These are phyloP conservation scores for Drosophila leonis DNA, from an alignment of 2,888 invertebrate genomes.

Conservation along the genomic window DNA sequence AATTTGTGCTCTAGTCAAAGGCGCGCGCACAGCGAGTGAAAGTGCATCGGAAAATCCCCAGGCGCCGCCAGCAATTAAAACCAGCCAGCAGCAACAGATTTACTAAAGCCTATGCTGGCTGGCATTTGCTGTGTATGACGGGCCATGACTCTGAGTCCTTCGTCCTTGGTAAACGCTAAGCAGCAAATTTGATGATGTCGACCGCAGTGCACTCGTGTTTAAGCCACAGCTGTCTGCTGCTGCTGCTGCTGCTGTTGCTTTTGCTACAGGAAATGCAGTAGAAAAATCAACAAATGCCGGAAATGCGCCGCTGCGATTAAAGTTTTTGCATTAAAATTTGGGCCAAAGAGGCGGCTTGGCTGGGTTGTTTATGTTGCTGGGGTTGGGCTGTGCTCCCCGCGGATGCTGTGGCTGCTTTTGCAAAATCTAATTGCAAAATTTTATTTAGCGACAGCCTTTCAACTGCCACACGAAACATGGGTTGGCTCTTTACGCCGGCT, in stretches of 20 bases:
- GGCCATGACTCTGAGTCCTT: conserved; percentile 17
- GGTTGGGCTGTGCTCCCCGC: conserved; percentile 7
- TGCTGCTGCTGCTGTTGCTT: conserved; percentile 1
- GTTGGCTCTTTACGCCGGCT: conserved; percentile 32
- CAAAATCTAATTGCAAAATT: conserved; percentile 79
- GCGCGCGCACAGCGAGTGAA: conserved; percentile 44
- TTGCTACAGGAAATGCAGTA: conserved; percentile 65
- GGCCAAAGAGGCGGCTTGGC: conserved; percentile 4
- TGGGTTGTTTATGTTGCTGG: not conserved
- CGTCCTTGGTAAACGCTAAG: conserved; percentile 51
- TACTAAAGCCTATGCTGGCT: conserved; percentile 15
- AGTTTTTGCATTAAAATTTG: conserved; percentile 73
- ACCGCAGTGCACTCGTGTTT: conserved; percentile 30
- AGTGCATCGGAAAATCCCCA: conserved; percentile 60
- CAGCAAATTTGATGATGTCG: conserved; percentile 70
- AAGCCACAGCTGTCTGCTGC: conserved; percentile 20
- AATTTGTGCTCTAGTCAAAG: conserved; percentile 65
- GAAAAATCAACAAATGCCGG: conserved; percentile 72
- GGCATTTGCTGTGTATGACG: conserved; percentile 18
- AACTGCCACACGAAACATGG: conserved; percentile 44
- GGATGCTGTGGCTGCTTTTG: conserved; percentile 65
- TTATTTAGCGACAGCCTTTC: conserved; percentile 61
- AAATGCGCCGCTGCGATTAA: conserved; percentile 72
- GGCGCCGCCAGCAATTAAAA: conserved; percentile 47
- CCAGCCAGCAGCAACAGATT: conserved; percentile 49